Conservation (phyloP, 2,797 vertebrate genomes). For the Chrosomus eos region DNA sequence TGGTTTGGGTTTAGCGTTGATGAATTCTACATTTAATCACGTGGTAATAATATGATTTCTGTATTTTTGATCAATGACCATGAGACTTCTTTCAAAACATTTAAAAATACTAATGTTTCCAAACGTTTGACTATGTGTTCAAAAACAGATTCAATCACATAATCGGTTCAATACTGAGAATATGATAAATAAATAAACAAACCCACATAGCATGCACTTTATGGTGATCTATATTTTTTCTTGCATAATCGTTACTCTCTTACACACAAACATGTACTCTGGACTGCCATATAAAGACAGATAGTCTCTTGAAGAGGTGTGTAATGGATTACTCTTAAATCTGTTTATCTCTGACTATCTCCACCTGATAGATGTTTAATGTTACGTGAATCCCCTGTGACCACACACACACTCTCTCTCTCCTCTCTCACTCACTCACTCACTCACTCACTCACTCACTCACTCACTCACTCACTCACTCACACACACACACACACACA, state of each 20-base stretch:
- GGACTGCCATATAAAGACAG: neutral
- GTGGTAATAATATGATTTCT: neutral
- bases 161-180: neutral
- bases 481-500: no score
- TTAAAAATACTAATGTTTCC: no score
- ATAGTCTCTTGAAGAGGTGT: neutral
- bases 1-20: neutral
- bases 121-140: neutral
- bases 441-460: no score
- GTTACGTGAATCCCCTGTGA: neutral
- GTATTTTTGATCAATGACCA: neutral
- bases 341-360: slow-evolving; percentile 7
- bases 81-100: no score
- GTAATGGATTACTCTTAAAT: slow-evolving; percentile 20
- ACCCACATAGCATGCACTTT: neutral
- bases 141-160: neutral
- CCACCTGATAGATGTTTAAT: neutral
- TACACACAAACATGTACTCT: neutral
- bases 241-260: neutral
- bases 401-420: neutral
- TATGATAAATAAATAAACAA: neutral
- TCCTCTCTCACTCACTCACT: no score
- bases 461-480: no score
- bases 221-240: neutral
- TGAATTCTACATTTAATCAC: neutral